Evolutionary conservation across 2,797 vertebrate species (phyloP).

Genomic region (Atherinosoma microstoma): DNA sequence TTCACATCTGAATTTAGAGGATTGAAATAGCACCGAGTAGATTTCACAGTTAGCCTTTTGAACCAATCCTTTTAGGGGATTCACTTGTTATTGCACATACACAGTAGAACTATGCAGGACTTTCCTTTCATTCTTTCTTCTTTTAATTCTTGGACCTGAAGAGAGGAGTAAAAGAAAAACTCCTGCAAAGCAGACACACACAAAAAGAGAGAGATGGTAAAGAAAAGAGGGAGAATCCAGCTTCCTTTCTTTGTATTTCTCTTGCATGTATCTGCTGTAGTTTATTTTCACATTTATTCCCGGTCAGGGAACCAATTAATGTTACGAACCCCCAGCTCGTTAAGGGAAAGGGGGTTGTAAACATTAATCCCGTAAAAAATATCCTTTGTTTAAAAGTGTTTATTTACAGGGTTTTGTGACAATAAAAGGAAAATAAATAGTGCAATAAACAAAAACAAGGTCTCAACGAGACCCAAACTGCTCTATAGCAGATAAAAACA

Average conservation of each 20-base stretch:
- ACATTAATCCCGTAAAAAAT: too few relatives aligned
- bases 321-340: too few relatives aligned
- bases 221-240: conserved; percentile 3
- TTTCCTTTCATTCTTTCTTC: conserved; percentile 11
- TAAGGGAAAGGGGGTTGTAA: too few relatives aligned
- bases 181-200: conserved; percentile 30
- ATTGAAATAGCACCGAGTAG: neutral
- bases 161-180: conserved; percentile 42
- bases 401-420: too few relatives aligned
- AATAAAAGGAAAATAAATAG: too few relatives aligned
- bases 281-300: conserved; percentile 50
- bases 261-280: conserved; percentile 8
- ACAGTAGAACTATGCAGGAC: conserved; percentile 39
- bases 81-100: conserved; percentile 28
- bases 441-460: too few relatives aligned
- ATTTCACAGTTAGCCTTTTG: conserved; percentile 36
- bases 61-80: conserved; percentile 69
- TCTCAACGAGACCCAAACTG: too few relatives aligned
- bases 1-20: conserved; percentile 2
- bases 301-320: too few relatives aligned
- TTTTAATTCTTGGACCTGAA: conserved; percentile 43
- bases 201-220: conserved; percentile 1
- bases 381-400: too few relatives aligned
- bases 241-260: conserved; percentile 7
- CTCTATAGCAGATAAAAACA: too few relatives aligned